Base-by-base conservation (phyloP, 2,888 invertebrate genomes). In the Stenurella melanura region DNA sequence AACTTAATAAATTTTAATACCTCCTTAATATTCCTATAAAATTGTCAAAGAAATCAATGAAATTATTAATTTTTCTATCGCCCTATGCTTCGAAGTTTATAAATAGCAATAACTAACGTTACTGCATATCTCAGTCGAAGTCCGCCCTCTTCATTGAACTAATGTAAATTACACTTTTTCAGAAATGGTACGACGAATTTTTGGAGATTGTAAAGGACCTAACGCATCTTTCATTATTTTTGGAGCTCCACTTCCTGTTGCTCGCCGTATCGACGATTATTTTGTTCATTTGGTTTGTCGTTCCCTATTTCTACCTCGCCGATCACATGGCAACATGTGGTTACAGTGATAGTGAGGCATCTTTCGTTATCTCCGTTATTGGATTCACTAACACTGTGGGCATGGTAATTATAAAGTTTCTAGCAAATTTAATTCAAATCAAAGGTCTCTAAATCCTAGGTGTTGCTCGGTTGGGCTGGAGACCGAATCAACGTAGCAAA, bases 311-410 rank as follows among this genome's bases (percentile, higher is more conserved):
- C 87, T 98, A 97, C 89, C 91, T 98, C 76, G 95, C 96, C 66
- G 97, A 97, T 85, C 94, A 96, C 87, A 94, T 96, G 90, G 92
- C 92, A 26, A 92, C 93, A 3, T 78, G 80, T 34, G 93, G 93
- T 0, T 95, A 95, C 82, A 91, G 91, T 1, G 94, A 96, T 81
- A 91, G 93, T 38, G 93, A 94, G 69, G 94, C 94, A 3, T 96
- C 97, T 4, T 92, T 93, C 76, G 92, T 97, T 81, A 92, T 98
- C 80, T 96, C 97, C 66, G 91, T 95, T 56, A 96, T 98, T 84
- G 97, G 97, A 18, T 93, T 96, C 74, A 95, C 96, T 1, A 98
- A 97, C 88, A 96, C 96, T n/a, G 92, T 97, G 84, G 98, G 97
- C 83, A 96, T 96, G 95, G 95, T 95, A 87, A 54, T 19, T 4